phyloP scores from a whole-genome alignment of 2,888 invertebrate species.

The Andrena minutula region DNA sequence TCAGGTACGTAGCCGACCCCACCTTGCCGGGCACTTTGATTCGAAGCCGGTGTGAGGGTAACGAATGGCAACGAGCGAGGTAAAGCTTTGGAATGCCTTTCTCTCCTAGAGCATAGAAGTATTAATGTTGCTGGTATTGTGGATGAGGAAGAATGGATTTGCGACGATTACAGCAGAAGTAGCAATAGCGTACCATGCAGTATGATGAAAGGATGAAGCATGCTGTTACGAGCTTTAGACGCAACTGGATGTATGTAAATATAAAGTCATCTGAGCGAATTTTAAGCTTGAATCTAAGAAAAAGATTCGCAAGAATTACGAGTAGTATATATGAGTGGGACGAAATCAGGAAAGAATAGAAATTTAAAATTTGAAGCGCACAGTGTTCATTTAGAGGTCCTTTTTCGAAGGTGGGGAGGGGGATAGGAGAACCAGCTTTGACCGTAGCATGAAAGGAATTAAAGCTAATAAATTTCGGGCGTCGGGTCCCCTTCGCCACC shows the following conservation, averaged over 20 bases:
- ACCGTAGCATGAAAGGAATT: slow-evolving; percentile 72
- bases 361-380: not conserved
- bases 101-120: not conserved
- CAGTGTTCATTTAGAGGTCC: not conserved
- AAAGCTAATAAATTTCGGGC: slow-evolving; percentile 73
- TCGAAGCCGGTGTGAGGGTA: slow-evolving; percentile 6
- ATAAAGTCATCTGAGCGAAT: not conserved
- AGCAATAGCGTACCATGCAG: too few species aligned
- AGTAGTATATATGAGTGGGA: too few species aligned
- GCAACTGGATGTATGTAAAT: too few species aligned
- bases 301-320: too few species aligned
- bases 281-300: not conserved
- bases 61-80: slow-evolving; percentile 23
- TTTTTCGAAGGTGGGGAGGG: slow-evolving; percentile 14
- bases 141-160: not conserved
- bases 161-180: not conserved
- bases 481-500: slow-evolving; percentile 56
- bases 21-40: slow-evolving; percentile 9
- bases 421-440: slow-evolving; percentile 62
- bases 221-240: too few species aligned
- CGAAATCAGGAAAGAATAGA: not conserved
- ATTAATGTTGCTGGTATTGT: not conserved
- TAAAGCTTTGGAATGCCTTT: slow-evolving; percentile 30
- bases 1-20: slow-evolving; percentile 71
- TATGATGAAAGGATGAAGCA: too few species aligned